phyloP scores from a whole-genome alignment of 2,797 vertebrate species.

The Tokudaia tokunoshimensis region DNA sequence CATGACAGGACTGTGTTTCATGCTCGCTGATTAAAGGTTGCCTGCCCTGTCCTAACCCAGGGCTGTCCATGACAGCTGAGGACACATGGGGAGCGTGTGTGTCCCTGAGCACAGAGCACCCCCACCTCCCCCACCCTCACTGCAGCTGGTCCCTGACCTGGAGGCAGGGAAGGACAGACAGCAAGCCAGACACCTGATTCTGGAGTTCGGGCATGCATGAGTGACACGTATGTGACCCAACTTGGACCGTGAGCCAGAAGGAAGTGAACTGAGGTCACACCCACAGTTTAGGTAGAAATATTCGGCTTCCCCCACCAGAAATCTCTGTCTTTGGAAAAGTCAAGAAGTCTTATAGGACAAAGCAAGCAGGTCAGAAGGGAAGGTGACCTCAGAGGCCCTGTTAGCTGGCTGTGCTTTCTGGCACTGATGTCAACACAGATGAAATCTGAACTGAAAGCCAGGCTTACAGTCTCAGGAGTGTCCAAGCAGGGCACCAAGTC shows the following conservation, averaged over 20 bases:
- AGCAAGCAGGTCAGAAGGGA: neutral
- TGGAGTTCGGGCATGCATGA: neutral
- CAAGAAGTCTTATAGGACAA: neutral
- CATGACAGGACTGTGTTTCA: neutral
- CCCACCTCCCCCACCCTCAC: neutral
- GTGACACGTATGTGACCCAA: neutral
- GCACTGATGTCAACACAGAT: neutral
- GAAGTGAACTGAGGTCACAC: neutral
- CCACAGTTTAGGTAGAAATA: neutral
- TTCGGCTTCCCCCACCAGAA: neutral
- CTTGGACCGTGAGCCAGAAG: conserved; percentile 10
- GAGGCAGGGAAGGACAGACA: neutral
- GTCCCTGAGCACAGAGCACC: neutral
- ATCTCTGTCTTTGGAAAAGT: conserved; percentile 62
- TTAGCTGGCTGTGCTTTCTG: neutral
- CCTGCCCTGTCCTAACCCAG: conserved; percentile 5
- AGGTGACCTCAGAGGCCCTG: neutral
- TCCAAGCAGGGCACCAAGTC: conserved; percentile 5
- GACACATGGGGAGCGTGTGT: neutral
- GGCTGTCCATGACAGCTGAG: conserved; percentile 39
- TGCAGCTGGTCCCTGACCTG: neutral
- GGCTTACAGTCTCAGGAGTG: neutral
- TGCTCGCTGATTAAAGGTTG: neutral
- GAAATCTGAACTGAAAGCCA: conserved; percentile 17
- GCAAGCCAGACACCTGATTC: neutral